Conservation (phyloP, 2,888 invertebrate species). For the Lagria hirta region DNA sequence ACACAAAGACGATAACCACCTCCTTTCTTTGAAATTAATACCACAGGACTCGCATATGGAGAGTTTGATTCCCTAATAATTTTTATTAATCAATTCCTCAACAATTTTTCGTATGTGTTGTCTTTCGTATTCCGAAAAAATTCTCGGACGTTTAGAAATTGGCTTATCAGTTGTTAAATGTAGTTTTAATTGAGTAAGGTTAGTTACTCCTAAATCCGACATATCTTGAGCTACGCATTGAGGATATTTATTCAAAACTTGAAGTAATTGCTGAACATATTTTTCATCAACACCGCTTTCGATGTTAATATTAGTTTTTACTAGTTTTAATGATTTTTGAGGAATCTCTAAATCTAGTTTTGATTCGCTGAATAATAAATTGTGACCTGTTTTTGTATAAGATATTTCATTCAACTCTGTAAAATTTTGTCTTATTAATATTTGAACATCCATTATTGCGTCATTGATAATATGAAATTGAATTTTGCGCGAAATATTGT, state of each 20-base stretch:
- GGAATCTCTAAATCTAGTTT: not conserved
- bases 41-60: too few relatives aligned
- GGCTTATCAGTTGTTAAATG: too few relatives aligned
- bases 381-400: not conserved
- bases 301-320: not conserved
- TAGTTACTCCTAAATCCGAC: too few relatives aligned
- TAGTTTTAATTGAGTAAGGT: too few relatives aligned
- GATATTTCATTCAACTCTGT: not conserved
- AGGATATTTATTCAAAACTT: constrained; percentile 9
- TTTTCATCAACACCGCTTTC: constrained; percentile 22
- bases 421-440: not conserved
- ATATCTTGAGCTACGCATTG: too few relatives aligned
- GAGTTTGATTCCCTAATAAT: too few relatives aligned
- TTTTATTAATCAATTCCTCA: too few relatives aligned
- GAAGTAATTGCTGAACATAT: constrained; percentile 26
- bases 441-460: not conserved
- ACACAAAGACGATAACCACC: too few relatives aligned
- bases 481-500: not conserved
- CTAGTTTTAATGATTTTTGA: not conserved
- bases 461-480: not conserved
- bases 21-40: too few relatives aligned
- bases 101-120: too few relatives aligned
- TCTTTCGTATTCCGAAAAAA: too few relatives aligned
- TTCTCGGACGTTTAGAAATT: constrained; percentile 18
- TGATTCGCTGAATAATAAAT: not conserved